Base-by-base conservation (phyloP, 2,113 vertebrate species). In the Melanerpes formicivorus region DNA sequence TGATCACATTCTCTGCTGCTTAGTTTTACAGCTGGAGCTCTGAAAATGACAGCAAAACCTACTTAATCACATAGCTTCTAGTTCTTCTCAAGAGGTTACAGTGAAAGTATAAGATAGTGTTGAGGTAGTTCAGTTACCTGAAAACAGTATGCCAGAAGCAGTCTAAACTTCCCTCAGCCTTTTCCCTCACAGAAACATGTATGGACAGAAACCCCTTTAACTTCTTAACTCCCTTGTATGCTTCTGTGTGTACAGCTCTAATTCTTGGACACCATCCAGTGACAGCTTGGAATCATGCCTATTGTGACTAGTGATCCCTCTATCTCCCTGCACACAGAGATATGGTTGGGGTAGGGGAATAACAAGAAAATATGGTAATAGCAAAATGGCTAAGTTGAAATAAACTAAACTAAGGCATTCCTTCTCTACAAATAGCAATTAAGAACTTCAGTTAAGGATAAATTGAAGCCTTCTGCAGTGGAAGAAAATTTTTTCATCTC, bases 241-340 rank as follows among this genome's bases (percentile, higher is more conserved):
- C 81, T 87, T 63, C 56, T 73, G 14, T 67, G 37, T 46, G 42
- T 52, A 65, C 82, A 54, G 88, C 65, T 95, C 72, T 50, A 52
- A 67, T 94, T 91, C 37, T 74, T 95, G 93, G 91, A 90, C 48
- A 34, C 27, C 30, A 27, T 93, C 88, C 95, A 93, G 76, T 29
- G 72, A 71, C 60, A 44, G 69, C 42, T 87, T 91, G 77, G 72
- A 91, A 65, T 77, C 30, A 5, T 75, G 91, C 82, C 54, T 95
- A 69, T 94, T 96, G 88, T 94, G 90, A 75, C 76, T 90, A 44
- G 87, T 77, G 93, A 91, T 95, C 64, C 72, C 32, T 71, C 37
- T 91, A 44, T 91, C 93, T 91, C 60, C 52, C 73, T 78, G 56
- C 48, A 10, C 85, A 91, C 69, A 87, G 67, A 88, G 18, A 40